Evolutionary conservation across 92 coral and sea anemone species (phyloP), one percentile per base, ranked within the genome.

Genomic region (Pocillopora grandis): DNA sequence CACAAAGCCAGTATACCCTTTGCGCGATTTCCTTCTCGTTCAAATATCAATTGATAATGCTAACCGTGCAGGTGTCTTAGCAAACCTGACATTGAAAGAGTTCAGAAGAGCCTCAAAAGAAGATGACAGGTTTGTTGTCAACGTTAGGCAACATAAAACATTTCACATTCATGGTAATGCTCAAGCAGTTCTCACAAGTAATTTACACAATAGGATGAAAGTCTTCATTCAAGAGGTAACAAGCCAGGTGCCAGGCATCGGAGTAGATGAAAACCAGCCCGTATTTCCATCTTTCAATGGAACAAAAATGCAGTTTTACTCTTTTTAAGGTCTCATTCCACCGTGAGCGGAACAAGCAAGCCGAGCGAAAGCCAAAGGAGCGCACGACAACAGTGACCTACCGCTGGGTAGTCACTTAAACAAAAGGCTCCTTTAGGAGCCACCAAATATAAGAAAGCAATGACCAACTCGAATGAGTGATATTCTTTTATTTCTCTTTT

Each of bases 11-110:
- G 21, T 89, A 79, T 48, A 86, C 85, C 42, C 74, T 89, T 37
- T 86, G 55, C 55, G 87, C 60, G 87, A 89, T 74, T 89, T 48
- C 72, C 87, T 89, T 58, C 36, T 89, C 35, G 87, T 77, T 4
- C 92, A 89, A 66, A 82, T 89, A 31, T 71, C 83, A 49, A 75
- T 86, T 62, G 92, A 89, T 60, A 89, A 89, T 80, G 92, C 92
- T 11, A 79, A 85, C 71, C 65, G 87, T 27, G 86, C 90, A 55
- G 89, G 90, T 2, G 92, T 89, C 15, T 48, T 89, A 59, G 72
- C 88, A 23, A 60, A 85, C 89, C 85, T 89, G 83, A 89, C 89
- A 10, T 49, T 71, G 42, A 72, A 75, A 19, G 86, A 89, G 58
- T 89, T 72, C 68, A 12, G 57, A 5, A 20, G 85, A 42, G 89